phyloP scores from a whole-genome alignment of 2,113 vertebrate species.

The Corythornis vintsioides region DNA sequence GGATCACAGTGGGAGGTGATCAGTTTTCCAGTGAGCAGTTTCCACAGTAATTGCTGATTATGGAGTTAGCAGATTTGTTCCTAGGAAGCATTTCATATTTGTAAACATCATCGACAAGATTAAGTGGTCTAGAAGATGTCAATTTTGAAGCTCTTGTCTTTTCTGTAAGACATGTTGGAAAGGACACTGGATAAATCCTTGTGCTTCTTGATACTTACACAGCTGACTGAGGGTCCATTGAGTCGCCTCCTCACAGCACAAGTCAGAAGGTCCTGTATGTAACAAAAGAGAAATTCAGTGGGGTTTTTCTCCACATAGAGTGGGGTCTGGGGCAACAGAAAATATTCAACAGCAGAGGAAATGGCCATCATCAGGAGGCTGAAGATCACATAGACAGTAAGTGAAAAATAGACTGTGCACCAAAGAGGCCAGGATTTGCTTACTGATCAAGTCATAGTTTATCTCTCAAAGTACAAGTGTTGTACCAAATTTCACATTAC shows the following conservation, averaged over 20 bases:
- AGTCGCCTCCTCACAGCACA: neutral
- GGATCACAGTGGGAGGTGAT: neutral
- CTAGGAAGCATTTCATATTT: neutral
- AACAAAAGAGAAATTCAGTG: neutral
- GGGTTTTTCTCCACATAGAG: neutral
- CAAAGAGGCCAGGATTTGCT: neutral
- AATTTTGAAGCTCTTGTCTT: neutral
- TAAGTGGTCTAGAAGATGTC: neutral
- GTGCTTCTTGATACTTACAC: neutral
- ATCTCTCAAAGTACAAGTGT: neutral
- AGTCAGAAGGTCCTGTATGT: neutral
- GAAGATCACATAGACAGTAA: neutral
- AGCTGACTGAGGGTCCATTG: neutral
- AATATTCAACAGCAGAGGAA: neutral
- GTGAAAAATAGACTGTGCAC: neutral
- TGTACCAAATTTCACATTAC: neutral
- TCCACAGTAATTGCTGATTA: neutral
- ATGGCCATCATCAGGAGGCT: neutral
- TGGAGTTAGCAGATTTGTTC: neutral
- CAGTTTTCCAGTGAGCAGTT: neutral
- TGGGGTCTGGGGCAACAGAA: neutral
- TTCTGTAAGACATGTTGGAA: neutral
- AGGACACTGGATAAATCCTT: neutral
- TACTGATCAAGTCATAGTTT: neutral
- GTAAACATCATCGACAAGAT: neutral